Conservation (phyloP, 2,113 vertebrate genomes). For the Eulemur macaco region DNA sequence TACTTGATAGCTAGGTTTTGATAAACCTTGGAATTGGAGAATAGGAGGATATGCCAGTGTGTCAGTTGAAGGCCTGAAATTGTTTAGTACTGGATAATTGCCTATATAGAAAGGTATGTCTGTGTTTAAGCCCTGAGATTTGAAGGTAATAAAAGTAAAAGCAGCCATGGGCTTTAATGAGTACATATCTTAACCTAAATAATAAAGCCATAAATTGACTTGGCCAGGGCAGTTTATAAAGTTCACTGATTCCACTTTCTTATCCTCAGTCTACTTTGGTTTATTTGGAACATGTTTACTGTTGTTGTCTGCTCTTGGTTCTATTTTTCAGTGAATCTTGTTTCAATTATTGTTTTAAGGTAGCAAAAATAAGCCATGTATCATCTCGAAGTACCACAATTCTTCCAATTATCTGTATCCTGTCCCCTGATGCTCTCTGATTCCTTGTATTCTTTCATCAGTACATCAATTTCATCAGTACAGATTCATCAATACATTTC, state of each 20-base stretch:
- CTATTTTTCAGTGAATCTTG: neutral
- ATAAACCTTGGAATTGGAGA: neutral
- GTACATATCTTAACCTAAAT: neutral
- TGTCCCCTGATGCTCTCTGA: neutral
- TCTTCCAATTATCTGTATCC: neutral
- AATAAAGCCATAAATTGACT: neutral
- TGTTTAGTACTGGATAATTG: slow-evolving; percentile 12
- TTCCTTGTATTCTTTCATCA: slow-evolving; percentile 6
- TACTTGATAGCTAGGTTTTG: neutral
- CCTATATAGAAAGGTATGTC: neutral
- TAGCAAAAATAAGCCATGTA: neutral
- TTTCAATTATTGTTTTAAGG: neutral
- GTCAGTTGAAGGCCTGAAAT: neutral
- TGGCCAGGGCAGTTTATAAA: slow-evolving; percentile 3
- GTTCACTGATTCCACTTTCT: neutral
- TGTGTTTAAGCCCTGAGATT: neutral
- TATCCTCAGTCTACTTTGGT: neutral
- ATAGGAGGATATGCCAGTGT: neutral
- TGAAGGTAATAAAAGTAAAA: slow-evolving; percentile 26
- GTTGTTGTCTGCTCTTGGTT: neutral
- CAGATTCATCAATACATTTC: neutral
- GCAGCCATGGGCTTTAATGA: neutral
- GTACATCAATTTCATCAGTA: neutral
- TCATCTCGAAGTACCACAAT: neutral
- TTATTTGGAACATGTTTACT: neutral